Conservation (phyloP, 2,888 invertebrate species). For the Adelognathus sp. region DNA sequence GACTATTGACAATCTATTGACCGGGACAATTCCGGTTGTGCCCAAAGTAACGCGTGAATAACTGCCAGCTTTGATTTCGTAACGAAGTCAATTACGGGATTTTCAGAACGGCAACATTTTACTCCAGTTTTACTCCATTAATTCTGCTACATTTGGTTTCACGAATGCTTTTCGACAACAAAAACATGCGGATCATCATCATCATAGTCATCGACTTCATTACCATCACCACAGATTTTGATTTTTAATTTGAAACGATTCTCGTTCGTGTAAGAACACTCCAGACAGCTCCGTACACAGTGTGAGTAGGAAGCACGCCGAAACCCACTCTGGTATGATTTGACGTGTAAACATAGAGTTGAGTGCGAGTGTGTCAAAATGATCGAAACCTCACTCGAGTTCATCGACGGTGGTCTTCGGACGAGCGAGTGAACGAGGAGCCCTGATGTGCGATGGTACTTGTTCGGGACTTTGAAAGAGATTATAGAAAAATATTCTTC, state of each 20-base stretch:
- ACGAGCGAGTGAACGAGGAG: background rate
- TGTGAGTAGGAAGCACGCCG: background rate
- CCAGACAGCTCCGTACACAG: background rate
- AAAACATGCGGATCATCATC: no score
- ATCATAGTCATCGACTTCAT: no score
- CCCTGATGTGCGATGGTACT: constrained; percentile 34
- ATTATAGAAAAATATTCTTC: background rate
- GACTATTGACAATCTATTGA: no score
- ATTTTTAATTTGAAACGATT: background rate
- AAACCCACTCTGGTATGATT: background rate
- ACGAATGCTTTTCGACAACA: no score
- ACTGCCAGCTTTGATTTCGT: no score
- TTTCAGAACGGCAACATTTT: no score
- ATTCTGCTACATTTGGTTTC: no score
- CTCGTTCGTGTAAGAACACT: background rate
- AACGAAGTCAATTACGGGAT: no score
- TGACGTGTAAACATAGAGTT: constrained; percentile 21
- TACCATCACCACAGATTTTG: background rate
- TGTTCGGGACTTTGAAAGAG: background rate
- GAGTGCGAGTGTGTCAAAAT: constrained; percentile 15
- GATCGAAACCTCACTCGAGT: constrained; percentile 22
- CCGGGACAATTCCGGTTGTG: no score
- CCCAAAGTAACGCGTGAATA: no score
- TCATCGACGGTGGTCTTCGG: constrained; percentile 21
- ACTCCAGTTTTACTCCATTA: no score